A percentile compares a stretch with the other conserved stretches of the same genome.
Conservation (phyloP, 2,888 invertebrate species). For the Euplexia lucipara region DNA sequence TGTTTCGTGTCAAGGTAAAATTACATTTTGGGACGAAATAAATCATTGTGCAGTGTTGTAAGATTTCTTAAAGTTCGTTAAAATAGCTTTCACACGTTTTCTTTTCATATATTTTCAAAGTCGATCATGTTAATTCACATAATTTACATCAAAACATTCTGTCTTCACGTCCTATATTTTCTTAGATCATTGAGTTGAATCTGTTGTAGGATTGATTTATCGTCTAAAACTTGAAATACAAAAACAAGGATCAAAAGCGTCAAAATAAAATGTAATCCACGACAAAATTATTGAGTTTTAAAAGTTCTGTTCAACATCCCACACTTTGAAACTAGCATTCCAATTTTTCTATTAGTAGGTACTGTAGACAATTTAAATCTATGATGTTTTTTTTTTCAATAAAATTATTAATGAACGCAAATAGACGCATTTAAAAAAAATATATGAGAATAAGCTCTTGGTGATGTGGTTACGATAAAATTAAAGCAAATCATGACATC, state of each 20-base stretch:
- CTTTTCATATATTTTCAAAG: constrained; percentile 11
- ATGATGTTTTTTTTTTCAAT: neutral
- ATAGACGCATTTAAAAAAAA: neutral
- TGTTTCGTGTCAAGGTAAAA: neutral
- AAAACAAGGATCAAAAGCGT: constrained; percentile 54
- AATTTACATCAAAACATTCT: constrained; percentile 42
- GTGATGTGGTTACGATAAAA: constrained; percentile 1
- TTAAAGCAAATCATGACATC: constrained; percentile 8
- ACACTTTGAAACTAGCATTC: constrained; percentile 32
- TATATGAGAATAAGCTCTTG: neutral
- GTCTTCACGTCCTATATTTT: constrained; percentile 53
- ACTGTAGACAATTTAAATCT: constrained; percentile 3
- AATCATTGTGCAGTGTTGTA: neutral
- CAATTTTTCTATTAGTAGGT: constrained; percentile 2
- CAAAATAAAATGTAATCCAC: constrained; percentile 55
- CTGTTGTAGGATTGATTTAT: constrained; percentile 47
- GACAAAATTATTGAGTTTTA: constrained; percentile 54
- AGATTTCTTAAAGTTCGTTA: neutral
- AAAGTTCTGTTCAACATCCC: constrained; percentile 50
- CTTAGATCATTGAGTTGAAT: constrained; percentile 52
- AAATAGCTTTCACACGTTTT: constrained; percentile 13
- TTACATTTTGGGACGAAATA: neutral
- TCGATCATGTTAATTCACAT: constrained; percentile 34
- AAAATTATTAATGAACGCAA: constrained; percentile 1
- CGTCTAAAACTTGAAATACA: constrained; percentile 55